Base-by-base conservation (phyloP, 2,113 vertebrate species). In the Xyrauchen texanus region DNA sequence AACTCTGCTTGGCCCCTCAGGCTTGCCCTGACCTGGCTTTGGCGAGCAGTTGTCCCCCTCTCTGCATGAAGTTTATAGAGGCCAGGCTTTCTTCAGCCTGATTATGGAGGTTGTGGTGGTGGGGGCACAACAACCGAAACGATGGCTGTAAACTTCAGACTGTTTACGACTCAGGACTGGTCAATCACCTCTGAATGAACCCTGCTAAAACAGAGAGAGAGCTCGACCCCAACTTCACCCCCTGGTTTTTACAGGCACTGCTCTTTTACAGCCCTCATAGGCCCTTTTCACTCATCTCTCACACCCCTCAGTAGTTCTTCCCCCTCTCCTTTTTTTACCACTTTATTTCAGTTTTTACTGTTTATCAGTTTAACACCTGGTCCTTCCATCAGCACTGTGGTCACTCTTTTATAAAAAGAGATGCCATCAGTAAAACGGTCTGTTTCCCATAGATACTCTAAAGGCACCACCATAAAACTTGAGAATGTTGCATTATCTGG, bases 111-210 rank as follows among this genome's bases (percentile, higher is more conserved):
- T 34, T 34, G 21, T 34, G 87, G 88, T 87, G 86, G 87, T 88
- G 88, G 89, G 86, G 85, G 89, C 87, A 87, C 84, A 81, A 75
- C 83, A 81, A 74, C 72, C 88, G 83, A 87, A 91, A 91, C 87
- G 87, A 89, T 89, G 87, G 90, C 90, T 91, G 88, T 49, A 89
- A 88, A 89, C 93, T 90, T 89, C 34, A 93, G 94, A 94, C 93
- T 86, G 84, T 94, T 92, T 94, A 94, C 90, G 89, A 86, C 86
- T 16, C 78, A 79, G 86, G 90, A 92, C 93, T 93, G 82, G 88
- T 88, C 86, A 80, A 88, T 94, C 92, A 94, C 94, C 93, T 93
- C 91, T 73, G 1, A 8, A 78, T 95, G 93, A 95, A 93, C 94
- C 91, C 90, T 87, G 66, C 81, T 63, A 60, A 65, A 34, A 74